Percentiles rank a stretch among this genome's conserved stretches.
Evolutionary conservation across 2,888 invertebrate species (phyloP).

Genomic region (Polietes domitor): DNA sequence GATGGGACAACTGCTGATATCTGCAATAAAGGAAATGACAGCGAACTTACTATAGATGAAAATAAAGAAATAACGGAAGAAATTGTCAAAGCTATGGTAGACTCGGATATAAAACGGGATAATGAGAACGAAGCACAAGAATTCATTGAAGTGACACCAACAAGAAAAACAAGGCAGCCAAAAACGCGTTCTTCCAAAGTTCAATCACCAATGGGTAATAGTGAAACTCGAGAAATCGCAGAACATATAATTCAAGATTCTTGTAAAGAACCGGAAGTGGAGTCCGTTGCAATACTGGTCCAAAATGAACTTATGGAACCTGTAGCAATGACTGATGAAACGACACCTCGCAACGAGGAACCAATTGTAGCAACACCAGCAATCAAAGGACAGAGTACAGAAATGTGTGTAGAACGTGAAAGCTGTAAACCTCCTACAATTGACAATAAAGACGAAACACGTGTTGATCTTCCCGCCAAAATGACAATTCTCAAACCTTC

Average conservation of each 20-base stretch:
- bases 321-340: background rate
- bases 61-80: background rate
- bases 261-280: too few species aligned
- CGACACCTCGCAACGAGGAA: background rate
- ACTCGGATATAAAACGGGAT: background rate
- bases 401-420: too few species aligned
- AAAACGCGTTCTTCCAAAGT: constrained; percentile 45
- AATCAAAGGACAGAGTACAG: too few species aligned
- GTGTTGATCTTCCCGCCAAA: too few species aligned
- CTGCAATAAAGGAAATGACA: background rate
- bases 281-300: too few species aligned
- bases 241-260: too few species aligned
- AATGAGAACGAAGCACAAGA: constrained; percentile 5
- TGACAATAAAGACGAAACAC: too few species aligned
- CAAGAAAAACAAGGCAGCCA: constrained; percentile 48
- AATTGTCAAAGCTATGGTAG: background rate
- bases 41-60: background rate
- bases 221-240: too few species aligned
- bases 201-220: background rate
- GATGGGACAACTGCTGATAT: too few species aligned
- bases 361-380: too few species aligned
- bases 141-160: constrained; percentile 6
- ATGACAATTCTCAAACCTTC: too few species aligned
- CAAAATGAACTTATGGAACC: background rate
- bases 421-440: background rate